phyloP scores from a whole-genome alignment of 2,113 vertebrate genomes.

The Siphamia tubifer region DNA sequence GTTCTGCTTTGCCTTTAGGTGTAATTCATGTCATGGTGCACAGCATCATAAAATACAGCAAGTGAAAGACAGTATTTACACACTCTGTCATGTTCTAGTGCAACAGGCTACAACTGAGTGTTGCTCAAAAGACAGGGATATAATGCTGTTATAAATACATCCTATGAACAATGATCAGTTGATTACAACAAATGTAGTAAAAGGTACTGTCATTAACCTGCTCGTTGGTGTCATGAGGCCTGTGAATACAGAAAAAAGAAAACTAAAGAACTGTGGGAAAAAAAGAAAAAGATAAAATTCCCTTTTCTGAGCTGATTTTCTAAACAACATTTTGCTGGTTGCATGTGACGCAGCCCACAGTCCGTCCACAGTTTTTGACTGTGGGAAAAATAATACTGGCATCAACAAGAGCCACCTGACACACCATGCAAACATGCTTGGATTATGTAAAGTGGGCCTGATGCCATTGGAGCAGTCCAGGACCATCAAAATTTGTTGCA shows the following conservation, averaged over 20 bases:
- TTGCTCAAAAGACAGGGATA: not conserved
- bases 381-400: constrained; percentile 50
- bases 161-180: not conserved
- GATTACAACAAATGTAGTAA: not conserved
- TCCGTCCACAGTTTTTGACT: constrained; percentile 38
- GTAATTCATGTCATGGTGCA: not conserved
- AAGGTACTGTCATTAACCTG: not conserved
- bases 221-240: not conserved
- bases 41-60: too few relatives aligned
- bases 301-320: not conserved
- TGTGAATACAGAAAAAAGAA: not conserved
- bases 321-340: constrained; percentile 17
- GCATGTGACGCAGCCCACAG: constrained; percentile 21
- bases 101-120: not conserved
- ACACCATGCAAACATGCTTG: constrained; percentile 54
- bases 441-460: constrained; percentile 64
- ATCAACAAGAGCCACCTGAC: constrained; percentile 41
- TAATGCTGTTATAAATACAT: not conserved
- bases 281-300: not conserved
- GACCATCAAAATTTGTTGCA: not conserved
- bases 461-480: constrained; percentile 12
- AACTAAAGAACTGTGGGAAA: too few relatives aligned
- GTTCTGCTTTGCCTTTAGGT: not conserved
- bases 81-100: not conserved
- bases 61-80: too few relatives aligned